A percentile compares a stretch with the other conserved stretches of the same genome.
Evolutionary conservation across 2,797 vertebrate genomes (phyloP).

Genomic region (Melanotaenia boesemani): DNA sequence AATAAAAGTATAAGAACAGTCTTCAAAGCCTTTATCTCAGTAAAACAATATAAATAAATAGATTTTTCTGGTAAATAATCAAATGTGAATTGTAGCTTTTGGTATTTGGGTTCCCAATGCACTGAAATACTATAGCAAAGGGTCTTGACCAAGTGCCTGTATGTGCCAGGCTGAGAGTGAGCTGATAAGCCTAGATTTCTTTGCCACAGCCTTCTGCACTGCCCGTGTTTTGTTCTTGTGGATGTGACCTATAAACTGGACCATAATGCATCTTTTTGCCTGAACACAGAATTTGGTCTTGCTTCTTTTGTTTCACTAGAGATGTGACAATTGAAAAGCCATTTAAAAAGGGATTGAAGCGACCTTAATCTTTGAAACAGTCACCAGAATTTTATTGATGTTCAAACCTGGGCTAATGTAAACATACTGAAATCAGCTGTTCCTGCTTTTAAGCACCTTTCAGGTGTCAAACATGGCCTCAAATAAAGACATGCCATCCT

Average conservation of each 20-base stretch:
- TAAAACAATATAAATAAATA: background rate
- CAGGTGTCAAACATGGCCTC: constrained; percentile 16
- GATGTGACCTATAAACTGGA: no score
- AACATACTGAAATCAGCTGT: constrained; percentile 76
- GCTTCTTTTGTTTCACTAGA: background rate
- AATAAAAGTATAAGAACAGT: no score
- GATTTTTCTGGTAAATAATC: background rate
- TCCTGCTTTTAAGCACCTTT: constrained; percentile 61
- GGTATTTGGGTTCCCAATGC: background rate
- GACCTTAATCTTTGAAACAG: constrained; percentile 66
- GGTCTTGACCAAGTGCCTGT: background rate
- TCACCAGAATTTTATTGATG: constrained; percentile 77
- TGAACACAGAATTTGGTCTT: background rate
- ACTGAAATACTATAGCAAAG: background rate
- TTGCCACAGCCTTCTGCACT: background rate
- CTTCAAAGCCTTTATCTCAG: background rate
- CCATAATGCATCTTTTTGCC: background rate
- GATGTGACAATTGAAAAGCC: constrained; percentile 21
- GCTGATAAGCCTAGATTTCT: background rate
- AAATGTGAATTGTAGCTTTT: background rate
- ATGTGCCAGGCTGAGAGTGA: background rate
- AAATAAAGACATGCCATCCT: constrained; percentile 29
- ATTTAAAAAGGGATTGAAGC: constrained; percentile 29
- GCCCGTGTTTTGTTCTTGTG: no score
- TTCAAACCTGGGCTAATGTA: constrained; percentile 11